These are phyloP conservation scores for Teleiodes luculella DNA, from an alignment of 2,888 invertebrate genomes.

Conservation along the genomic window DNA sequence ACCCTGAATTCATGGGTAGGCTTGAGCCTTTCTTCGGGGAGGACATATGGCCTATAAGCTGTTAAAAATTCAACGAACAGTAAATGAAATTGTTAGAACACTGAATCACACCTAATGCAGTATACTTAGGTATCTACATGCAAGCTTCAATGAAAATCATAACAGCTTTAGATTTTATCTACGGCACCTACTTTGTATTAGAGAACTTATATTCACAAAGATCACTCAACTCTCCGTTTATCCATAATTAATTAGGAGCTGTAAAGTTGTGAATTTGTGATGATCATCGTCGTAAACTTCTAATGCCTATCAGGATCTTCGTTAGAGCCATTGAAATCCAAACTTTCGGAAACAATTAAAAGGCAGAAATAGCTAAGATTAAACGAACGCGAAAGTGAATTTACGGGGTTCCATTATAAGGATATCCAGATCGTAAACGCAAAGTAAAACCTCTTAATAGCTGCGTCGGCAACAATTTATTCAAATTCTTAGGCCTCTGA, in stretches of 20 bases:
- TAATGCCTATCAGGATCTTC: not conserved
- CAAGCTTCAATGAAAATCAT: too few relatives aligned
- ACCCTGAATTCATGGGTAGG: too few relatives aligned
- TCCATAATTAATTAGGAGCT: too few relatives aligned
- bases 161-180: too few relatives aligned
- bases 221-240: too few relatives aligned
- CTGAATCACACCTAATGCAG: too few relatives aligned
- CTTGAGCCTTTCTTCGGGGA: too few relatives aligned
- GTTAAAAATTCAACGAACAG: not conserved
- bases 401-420: constrained; percentile 53
- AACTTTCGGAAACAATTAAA: constrained; percentile 39
- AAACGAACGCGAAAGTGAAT: constrained; percentile 51
- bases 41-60: not conserved
- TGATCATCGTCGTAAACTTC: not conserved
- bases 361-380: constrained; percentile 38
- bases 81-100: not conserved
- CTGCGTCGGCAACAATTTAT: constrained; percentile 54
- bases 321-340: not conserved
- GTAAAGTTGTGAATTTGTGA: too few relatives aligned
- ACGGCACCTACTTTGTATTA: too few relatives aligned
- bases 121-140: too few relatives aligned
- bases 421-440: constrained; percentile 54
- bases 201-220: too few relatives aligned
- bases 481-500: constrained; percentile 43
- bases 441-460: constrained; percentile 53